These are phyloP conservation scores for Uromys caudimaculatus DNA, from an alignment of 2,797 vertebrate genomes.

Conservation along the genomic window DNA sequence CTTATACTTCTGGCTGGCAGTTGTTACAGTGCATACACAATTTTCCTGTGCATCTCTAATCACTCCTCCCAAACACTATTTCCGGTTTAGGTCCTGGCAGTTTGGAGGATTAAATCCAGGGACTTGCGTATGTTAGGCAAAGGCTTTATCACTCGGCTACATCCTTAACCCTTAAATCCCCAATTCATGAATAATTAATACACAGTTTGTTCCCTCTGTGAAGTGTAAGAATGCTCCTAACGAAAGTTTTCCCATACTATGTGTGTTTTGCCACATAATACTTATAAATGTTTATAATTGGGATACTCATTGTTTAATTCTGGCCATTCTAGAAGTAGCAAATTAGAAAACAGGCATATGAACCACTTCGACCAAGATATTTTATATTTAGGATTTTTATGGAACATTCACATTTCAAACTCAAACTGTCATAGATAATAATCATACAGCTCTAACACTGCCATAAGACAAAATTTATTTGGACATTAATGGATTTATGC, in stretches of 20 bases:
- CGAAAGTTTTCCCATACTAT: not conserved
- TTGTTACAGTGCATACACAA: not conserved
- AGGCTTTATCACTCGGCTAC: not conserved
- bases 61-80: not conserved
- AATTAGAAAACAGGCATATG: conserved; percentile 16
- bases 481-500: conserved; percentile 41
- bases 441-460: conserved; percentile 35
- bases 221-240: conserved; percentile 13
- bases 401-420: conserved; percentile 54
- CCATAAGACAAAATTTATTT: conserved; percentile 66
- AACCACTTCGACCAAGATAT: conserved; percentile 1
- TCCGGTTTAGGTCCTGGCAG: not conserved
- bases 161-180: not conserved
- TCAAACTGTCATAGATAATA: conserved; percentile 14
- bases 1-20: not conserved
- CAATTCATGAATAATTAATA: not conserved
- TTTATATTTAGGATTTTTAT: conserved; percentile 53
- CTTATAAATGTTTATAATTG: conserved; percentile 56
- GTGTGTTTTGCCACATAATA: not conserved
- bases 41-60: conserved; percentile 1
- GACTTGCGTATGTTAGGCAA: not conserved
- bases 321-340: conserved; percentile 22
- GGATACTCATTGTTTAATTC: not conserved
- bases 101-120: not conserved
- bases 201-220: not conserved